Evolutionary conservation across 2,113 vertebrate species (phyloP), one percentile per base, ranked within the genome.

Genomic region (Oryzias celebensis): DNA sequence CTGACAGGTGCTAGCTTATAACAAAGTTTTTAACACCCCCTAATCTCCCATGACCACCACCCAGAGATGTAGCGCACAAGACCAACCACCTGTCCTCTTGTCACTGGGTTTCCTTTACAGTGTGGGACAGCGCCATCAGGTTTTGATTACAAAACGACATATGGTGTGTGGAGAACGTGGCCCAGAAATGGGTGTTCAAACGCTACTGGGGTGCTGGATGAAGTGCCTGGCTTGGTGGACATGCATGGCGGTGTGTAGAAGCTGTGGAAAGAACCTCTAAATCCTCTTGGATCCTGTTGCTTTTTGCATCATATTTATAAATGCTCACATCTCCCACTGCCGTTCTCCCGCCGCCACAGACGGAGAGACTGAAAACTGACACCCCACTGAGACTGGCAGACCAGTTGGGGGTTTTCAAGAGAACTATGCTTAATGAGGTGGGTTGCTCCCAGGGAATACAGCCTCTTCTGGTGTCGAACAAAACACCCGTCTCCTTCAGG

Each of bases 1-100:
- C 70, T 80, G 82, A 90, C 90, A 89, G 90, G 89, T 91, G 89
- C 68, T 76, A 82, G 84, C 77, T 90, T 78, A 22, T 76, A 58
- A 89, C 89, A 80, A 85, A 68, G 66, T 58, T 61, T 77, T 80
- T 66, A 82, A 78, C 68, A 76, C 79, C 75, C 83, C 71, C 68
- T 82, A 87, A 87, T 87, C 79, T 80, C 78, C 71, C 73, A 51
- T 83, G 79, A 87, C 78, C 77, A 65, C 68, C 73, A 52, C 80
- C 70, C 75, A 43, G 69, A 83, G 85, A 78, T 23, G 3, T 17
- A 46, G 41, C 65, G 47, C 65, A 65, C 70, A 44, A 24, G 66
- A 51, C 8, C 4, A n/a, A 66, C 78, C 85, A 91, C 85, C 88
- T 89, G 89, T 88, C 84, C 23, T 51, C 61, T 54, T 22, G 20